phyloP scores from a whole-genome alignment of 2,888 invertebrate genomes.

The Lutraria lutraria region DNA sequence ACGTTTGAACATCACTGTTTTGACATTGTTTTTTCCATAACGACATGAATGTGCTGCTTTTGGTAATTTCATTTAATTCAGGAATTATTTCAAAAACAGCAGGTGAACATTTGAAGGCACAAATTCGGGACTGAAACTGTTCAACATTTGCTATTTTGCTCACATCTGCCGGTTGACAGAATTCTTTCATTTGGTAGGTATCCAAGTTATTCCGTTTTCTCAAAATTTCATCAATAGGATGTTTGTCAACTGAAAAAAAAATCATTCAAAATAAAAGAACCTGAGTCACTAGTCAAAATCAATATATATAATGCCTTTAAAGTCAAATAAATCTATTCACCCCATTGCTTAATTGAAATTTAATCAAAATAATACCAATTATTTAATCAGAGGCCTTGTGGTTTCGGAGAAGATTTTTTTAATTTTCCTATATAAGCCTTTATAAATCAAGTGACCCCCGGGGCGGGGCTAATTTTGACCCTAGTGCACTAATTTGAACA shows the following conservation, averaged over 20 bases:
- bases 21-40: conserved; percentile 42
- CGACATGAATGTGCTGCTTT: conserved; percentile 42
- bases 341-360: too few relatives aligned
- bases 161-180: conserved; percentile 45
- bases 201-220: conserved; percentile 31
- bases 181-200: too few relatives aligned
- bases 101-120: conserved; percentile 43
- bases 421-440: too few relatives aligned
- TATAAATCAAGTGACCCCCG: too few relatives aligned
- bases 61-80: conserved; percentile 9
- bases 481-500: too few relatives aligned
- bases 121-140: conserved; percentile 23
- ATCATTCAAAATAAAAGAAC: not conserved
- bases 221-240: conserved; percentile 33
- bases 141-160: not conserved
- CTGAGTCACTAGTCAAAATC: too few relatives aligned
- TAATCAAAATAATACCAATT: too few relatives aligned
- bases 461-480: too few relatives aligned
- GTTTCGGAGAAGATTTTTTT: too few relatives aligned
- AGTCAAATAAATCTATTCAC: too few relatives aligned
- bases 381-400: too few relatives aligned
- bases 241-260: conserved; percentile 37
- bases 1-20: not conserved
- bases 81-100: conserved; percentile 30
- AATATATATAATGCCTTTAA: too few relatives aligned